A percentile compares a stretch with the other conserved stretches of the same genome.
phyloP scores from a whole-genome alignment of 2,113 vertebrate species.

The Rhagologus leucostigma region DNA sequence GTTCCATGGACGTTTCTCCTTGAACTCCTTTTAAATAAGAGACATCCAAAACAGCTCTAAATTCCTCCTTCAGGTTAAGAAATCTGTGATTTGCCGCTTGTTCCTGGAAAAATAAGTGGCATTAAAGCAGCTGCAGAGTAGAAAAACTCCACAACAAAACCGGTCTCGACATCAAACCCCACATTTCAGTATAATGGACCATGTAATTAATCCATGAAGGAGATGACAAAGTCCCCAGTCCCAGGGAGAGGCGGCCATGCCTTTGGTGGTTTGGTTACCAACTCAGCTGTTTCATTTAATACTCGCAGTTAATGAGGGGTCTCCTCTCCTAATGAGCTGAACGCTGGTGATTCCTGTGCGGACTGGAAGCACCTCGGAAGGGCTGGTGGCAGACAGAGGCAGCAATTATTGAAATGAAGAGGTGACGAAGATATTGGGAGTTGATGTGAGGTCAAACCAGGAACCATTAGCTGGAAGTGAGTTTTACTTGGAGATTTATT shows the following conservation, averaged over 20 bases:
- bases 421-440: background rate
- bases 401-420: background rate
- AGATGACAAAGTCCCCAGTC: conserved; percentile 64
- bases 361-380: background rate
- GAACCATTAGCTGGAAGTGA: background rate
- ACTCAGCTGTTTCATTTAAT: conserved; percentile 76
- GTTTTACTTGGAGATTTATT: background rate
- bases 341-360: background rate
- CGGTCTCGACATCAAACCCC: conserved; percentile 45
- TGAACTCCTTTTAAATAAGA: background rate
- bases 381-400: background rate
- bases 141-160: conserved; percentile 23
- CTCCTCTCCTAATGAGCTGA: conserved; percentile 64
- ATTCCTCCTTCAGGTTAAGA: background rate
- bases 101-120: background rate
- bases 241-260: conserved; percentile 59
- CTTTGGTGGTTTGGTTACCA: conserved; percentile 70
- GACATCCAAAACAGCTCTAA: background rate
- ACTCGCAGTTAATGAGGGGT: conserved; percentile 67
- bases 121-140: conserved; percentile 31
- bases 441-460: background rate
- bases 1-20: background rate
- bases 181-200: conserved; percentile 68
- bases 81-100: background rate
- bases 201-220: conserved; percentile 73